These are phyloP conservation scores for Epinephelus coioides DNA, from an alignment of 2,797 vertebrate species.

Conservation along the genomic window DNA sequence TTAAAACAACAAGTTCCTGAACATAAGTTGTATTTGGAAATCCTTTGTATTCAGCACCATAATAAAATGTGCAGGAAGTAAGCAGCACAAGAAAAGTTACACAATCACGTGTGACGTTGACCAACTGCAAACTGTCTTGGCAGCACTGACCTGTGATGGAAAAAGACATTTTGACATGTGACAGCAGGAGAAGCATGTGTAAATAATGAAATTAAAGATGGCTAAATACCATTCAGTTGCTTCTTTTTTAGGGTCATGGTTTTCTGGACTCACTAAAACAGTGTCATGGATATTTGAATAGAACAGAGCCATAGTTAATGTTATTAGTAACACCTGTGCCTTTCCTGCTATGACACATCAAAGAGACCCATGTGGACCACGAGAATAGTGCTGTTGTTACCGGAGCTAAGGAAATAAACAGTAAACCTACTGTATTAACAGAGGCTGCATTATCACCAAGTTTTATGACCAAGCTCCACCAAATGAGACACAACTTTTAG, in stretches of 20 bases:
- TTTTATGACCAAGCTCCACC: background rate
- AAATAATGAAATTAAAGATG: background rate
- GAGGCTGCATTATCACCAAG: background rate
- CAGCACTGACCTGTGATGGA: background rate
- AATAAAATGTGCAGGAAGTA: background rate
- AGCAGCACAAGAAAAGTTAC: background rate
- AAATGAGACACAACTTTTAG: background rate
- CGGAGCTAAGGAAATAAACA: too few species aligned
- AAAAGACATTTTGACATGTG: background rate
- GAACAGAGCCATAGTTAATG: background rate
- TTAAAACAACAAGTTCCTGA: too few species aligned
- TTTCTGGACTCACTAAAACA: background rate
- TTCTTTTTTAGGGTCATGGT: background rate
- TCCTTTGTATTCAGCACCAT: background rate
- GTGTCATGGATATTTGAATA: background rate
- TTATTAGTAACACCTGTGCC: background rate
- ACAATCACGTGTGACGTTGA: background rate
- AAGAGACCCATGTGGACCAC: background rate
- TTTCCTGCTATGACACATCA: background rate
- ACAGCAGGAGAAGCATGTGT: background rate
- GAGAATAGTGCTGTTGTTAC: too few species aligned
- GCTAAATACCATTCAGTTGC: background rate
- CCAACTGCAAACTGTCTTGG: background rate
- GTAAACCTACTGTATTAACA: background rate
- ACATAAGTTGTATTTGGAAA: too few species aligned